phyloP scores from a whole-genome alignment of 2,113 vertebrate species.

The Hippocampus mohnikei region DNA sequence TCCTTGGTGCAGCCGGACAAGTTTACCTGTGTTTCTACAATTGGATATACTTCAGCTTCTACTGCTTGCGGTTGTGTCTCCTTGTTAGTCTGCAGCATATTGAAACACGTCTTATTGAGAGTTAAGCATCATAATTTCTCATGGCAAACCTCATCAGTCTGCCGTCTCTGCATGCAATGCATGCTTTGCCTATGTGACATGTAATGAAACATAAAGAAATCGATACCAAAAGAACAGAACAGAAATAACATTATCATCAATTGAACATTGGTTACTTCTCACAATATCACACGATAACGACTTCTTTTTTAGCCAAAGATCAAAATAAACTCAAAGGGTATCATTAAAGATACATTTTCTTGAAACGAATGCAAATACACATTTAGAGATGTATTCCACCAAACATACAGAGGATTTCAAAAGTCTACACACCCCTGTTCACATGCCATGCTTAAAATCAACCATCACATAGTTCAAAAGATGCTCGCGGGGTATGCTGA shows the following conservation, averaged over 20 bases:
- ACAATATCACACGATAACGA: background rate
- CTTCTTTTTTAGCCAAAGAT: too few species aligned
- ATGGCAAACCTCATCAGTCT: background rate
- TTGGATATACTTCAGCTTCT: constrained; percentile 26
- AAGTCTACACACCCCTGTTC: background rate
- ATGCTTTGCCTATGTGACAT: background rate
- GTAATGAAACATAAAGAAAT: background rate
- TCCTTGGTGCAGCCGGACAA: background rate
- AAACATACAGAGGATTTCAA: background rate
- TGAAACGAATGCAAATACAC: background rate
- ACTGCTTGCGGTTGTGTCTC: constrained; percentile 12
- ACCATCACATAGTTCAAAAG: background rate
- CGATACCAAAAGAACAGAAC: background rate
- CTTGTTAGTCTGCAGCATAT: constrained; percentile 42
- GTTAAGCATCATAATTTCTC: background rate
- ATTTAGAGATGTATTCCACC: background rate
- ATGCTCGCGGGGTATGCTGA: background rate
- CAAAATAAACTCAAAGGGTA: background rate
- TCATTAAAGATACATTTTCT: background rate
- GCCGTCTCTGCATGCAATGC: background rate
- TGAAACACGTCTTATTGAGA: constrained; percentile 17
- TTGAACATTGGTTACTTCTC: background rate
- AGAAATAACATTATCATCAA: background rate
- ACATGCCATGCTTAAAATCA: background rate
- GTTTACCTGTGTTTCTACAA: constrained; percentile 36